Base-by-base conservation (phyloP, 2,888 invertebrate species). In the Temnothorax rugatulus region DNA sequence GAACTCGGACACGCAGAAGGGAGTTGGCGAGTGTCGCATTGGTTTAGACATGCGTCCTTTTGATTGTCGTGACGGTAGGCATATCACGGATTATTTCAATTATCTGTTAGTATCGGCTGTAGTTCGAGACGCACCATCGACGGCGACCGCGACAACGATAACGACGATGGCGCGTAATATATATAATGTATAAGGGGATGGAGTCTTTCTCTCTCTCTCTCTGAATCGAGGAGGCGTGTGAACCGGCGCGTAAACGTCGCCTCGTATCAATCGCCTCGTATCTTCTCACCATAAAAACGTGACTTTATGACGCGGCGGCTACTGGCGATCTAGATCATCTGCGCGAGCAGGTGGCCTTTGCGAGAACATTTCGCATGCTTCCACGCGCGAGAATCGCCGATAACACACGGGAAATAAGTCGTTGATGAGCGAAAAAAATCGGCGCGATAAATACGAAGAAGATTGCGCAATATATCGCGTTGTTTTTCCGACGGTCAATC, bases 211-310 rank as follows among this genome's bases (percentile, higher is more conserved):
- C 44, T 66, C 15, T 66, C 2, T 44, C 25, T 25, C 64, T 50
- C 5, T 7, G 87, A 85, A 94, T 92, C 92, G 93, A 90, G 89
- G 90, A 93, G 92, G 93, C 94, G 94, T 94, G 94, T 92, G 94
- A 94, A 93, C 91, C 82, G 47, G 21, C 34, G 69, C n/a, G 75
- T 69, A 61, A 83, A 68, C 59, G 83, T 54, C 61, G 61, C 13
- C 25, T 74, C 34, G 54, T 76, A 84, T 85, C 75, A 89, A 77
- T 84, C 66, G 66, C 83, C 85, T 64, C 71, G 34, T 79, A 68
- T 86, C 90, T 91, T 92, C 91, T 90, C 92, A 91, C 90, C 92
- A 89, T 94, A 91, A 92, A 93, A 91, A 85, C 90, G 84, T 87
- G 87, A 21, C 87, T 91, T 91, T 90, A 91, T 87, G 90, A 86